Evolutionary conservation across 2,888 invertebrate species (phyloP).

Genomic region (Lithosia quadra): DNA sequence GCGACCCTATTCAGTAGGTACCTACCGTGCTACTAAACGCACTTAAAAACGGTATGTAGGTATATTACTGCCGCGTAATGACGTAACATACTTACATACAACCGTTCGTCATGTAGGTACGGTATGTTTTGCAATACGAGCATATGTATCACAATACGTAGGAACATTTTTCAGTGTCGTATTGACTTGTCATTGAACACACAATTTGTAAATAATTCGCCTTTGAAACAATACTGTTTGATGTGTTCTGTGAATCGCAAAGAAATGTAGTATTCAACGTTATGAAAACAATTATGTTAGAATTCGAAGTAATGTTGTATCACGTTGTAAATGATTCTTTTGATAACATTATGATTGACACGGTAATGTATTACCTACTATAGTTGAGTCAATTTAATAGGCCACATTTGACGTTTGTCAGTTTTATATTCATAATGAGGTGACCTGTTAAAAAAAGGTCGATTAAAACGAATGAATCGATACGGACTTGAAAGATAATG

Average conservation of each 20-base stretch:
- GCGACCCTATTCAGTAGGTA: not conserved
- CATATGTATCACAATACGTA: slow-evolving; percentile 45
- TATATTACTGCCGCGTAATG: not conserved
- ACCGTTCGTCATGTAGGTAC: slow-evolving; percentile 24
- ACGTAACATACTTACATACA: not conserved
- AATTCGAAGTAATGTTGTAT: slow-evolving; percentile 9
- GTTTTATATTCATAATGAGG: too few relatives aligned
- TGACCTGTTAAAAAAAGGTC: too few relatives aligned
- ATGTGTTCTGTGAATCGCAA: slow-evolving; percentile 55
- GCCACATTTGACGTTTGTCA: too few relatives aligned
- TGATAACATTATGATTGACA: slow-evolving; percentile 7
- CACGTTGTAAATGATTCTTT: slow-evolving; percentile 6
- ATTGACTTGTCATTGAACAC: slow-evolving; percentile 57
- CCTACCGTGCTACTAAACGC: not conserved
- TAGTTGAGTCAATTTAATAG: too few relatives aligned
- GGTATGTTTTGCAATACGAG: slow-evolving; percentile 52
- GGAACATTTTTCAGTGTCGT: slow-evolving; percentile 53
- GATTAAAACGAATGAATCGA: too few relatives aligned
- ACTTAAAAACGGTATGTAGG: not conserved
- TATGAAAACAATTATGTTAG: slow-evolving; percentile 37
- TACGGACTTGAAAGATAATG: too few relatives aligned
- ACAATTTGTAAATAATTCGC: slow-evolving; percentile 66
- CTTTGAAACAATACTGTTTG: slow-evolving; percentile 67
- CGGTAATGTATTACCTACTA: not conserved
- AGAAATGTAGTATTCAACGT: slow-evolving; percentile 37